These are phyloP conservation scores for Pheosia gnoma DNA, from an alignment of 2,888 invertebrate species.

Conservation along the genomic window DNA sequence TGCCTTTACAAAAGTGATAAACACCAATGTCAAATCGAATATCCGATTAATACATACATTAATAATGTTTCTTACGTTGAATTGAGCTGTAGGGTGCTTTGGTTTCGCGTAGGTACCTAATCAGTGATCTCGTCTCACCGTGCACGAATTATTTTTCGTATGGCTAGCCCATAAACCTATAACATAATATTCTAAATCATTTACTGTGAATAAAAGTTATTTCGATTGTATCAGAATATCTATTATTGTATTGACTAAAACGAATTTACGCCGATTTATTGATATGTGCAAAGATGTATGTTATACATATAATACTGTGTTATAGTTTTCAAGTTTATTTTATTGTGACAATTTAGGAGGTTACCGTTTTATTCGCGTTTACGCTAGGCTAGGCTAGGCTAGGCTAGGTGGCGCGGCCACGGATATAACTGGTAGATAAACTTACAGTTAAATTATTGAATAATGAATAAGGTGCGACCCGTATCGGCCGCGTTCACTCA, in stretches of 20 bases:
- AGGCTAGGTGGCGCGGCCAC: slow-evolving; percentile 80
- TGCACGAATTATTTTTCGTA: slow-evolving; percentile 70
- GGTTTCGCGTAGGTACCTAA: slow-evolving; percentile 19
- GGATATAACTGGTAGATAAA: slow-evolving; percentile 66
- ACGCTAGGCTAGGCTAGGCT: slow-evolving; percentile 82
- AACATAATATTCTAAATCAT: slow-evolving; percentile 78
- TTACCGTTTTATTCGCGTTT: slow-evolving; percentile 77
- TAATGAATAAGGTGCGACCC: slow-evolving; percentile 48
- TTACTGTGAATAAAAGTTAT: slow-evolving; percentile 80
- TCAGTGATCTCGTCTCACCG: slow-evolving; percentile 76
- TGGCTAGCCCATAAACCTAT: slow-evolving; percentile 72
- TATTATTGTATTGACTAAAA: slow-evolving; percentile 75
- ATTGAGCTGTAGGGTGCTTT: slow-evolving; percentile 24
- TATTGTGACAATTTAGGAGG: slow-evolving; percentile 75
- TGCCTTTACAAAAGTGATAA: slow-evolving; percentile 32
- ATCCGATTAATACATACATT: neutral
- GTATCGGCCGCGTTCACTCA: slow-evolving; percentile 53
- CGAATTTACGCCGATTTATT: slow-evolving; percentile 73
- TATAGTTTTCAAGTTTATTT: slow-evolving; percentile 77
- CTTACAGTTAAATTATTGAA: slow-evolving; percentile 58
- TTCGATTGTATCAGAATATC: slow-evolving; percentile 81
- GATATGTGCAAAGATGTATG: slow-evolving; percentile 60
- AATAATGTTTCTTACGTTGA: slow-evolving; percentile 11
- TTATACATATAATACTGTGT: slow-evolving; percentile 53
- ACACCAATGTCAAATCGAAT: slow-evolving; percentile 27